Base-by-base conservation (phyloP, 2,797 vertebrate genomes). In the Malurus splendens region DNA sequence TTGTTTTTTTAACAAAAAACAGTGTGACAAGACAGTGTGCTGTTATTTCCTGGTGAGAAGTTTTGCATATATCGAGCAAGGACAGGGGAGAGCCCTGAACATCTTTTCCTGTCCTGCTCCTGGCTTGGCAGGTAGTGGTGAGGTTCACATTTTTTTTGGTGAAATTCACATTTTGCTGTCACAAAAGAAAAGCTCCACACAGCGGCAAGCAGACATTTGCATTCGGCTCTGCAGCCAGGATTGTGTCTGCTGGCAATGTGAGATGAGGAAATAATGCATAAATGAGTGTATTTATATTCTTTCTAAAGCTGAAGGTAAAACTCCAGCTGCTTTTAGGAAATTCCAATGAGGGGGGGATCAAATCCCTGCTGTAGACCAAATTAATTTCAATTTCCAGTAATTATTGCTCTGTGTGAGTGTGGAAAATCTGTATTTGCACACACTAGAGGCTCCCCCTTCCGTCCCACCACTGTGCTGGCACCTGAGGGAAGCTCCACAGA, bases 1-100 rank as follows among this genome's bases (percentile, higher is more conserved):
- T 75, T 36, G 79, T 84, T 93, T 90, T 90, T 90, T 54, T 90
- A 89, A 93, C 60, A 52, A 87, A 94, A 94, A 86, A 65, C 38
- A 60, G 87, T 9, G 80, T 73, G 86, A 94, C 38, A 50, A 86
- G 56, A 79, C n/a, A 59, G 67, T 3, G 45, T 52, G 45, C 18
- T 73, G 59, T 20, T 22, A n/a, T 47, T 87, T 38, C 41, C 57
- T 64, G 36, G 84, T 32, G 56, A 3, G 7, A 38, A 70, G 80
- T 51, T 91, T 96, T 95, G 95, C 93, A 94, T 89, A 92, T 90
- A 56, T 70, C 64, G 68, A 90, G 72, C 74, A 78, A 0, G 7
- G 90, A 32, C 68, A 86, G 48, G 66, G 11, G 24, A 67, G 87
- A 89, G 67, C 78, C 14, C 42, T 68, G 79, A 89, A 44, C 44